Percentiles rank a stretch among this genome's conserved stretches.
These are phyloP conservation scores for Orthosia incerta DNA, from an alignment of 2,888 invertebrate species.

Conservation along the genomic window DNA sequence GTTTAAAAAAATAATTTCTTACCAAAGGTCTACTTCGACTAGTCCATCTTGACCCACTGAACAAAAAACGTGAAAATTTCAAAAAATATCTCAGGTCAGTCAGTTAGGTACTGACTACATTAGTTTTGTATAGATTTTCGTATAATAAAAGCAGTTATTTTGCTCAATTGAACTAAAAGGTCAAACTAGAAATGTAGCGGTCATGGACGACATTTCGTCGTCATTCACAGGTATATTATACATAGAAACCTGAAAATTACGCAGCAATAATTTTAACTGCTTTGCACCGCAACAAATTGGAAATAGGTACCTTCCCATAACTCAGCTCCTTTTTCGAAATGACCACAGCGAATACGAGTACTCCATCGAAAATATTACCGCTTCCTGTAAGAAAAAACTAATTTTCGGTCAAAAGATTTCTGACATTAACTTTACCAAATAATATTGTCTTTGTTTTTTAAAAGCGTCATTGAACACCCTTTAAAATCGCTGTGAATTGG, in stretches of 20 bases:
- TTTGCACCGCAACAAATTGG: not conserved
- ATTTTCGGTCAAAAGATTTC: not conserved
- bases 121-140: not conserved
- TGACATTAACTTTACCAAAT: not conserved
- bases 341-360: no score
- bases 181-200: conserved; percentile 40
- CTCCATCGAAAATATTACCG: not conserved
- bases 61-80: not conserved
- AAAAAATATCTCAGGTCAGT: not conserved
- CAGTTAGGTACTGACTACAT: not conserved
- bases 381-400: not conserved
- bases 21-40: no score
- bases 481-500: not conserved
- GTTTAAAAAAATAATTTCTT: no score
- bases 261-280: conserved; percentile 5
- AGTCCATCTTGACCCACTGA: not conserved
- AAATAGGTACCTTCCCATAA: not conserved
- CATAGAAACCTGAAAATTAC: conserved; percentile 32
- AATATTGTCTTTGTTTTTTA: not conserved
- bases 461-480: not conserved
- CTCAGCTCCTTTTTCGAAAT: not conserved
- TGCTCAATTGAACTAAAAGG: conserved; percentile 44
- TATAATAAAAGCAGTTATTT: conserved; percentile 14
- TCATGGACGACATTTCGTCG: conserved; percentile 35
- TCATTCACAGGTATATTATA: conserved; percentile 26